Evolutionary conservation across 2,888 invertebrate species (phyloP).

Genomic region (Ennomos fuscantarius): DNA sequence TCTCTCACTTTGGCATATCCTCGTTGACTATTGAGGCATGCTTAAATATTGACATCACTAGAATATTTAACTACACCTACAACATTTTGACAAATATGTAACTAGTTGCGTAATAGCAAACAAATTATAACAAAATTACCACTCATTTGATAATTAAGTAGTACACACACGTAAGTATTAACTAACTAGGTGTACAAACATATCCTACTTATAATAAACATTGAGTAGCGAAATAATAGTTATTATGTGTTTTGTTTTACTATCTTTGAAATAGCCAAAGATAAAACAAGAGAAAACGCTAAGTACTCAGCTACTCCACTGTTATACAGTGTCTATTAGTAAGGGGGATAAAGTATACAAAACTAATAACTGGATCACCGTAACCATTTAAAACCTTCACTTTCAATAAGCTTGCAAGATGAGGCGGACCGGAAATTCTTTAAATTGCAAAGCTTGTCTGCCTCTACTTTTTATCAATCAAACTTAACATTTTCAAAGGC

Average conservation of each 20-base stretch:
- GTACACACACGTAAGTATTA: not conserved
- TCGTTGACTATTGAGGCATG: slow-evolving; percentile 9
- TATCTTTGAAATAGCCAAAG: no score
- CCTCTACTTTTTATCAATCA: no score
- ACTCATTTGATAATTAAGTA: slow-evolving; percentile 8
- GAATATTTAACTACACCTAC: slow-evolving; percentile 30
- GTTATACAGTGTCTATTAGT: no score
- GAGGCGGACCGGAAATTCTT: slow-evolving; percentile 29
- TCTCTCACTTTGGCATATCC: slow-evolving; percentile 4
- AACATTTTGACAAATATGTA: slow-evolving; percentile 23
- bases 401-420: slow-evolving; percentile 15
- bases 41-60: slow-evolving; percentile 31
- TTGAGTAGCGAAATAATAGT: no score
- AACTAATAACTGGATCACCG: not conserved
- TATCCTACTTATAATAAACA: no score
- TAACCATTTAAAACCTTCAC: not conserved
- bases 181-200: no score
- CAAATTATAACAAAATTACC: slow-evolving; percentile 22
- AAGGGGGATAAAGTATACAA: slow-evolving; percentile 1
- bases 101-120: slow-evolving; percentile 23
- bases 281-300: no score
- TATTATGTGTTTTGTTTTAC: no score
- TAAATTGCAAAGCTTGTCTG: slow-evolving; percentile 14
- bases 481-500: no score
- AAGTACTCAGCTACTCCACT: no score